Percentiles rank a stretch among this genome's conserved stretches.
These are phyloP conservation scores for Xenopus tropicalis DNA, from an alignment of 2,113 vertebrate genomes.

Conservation along the genomic window DNA sequence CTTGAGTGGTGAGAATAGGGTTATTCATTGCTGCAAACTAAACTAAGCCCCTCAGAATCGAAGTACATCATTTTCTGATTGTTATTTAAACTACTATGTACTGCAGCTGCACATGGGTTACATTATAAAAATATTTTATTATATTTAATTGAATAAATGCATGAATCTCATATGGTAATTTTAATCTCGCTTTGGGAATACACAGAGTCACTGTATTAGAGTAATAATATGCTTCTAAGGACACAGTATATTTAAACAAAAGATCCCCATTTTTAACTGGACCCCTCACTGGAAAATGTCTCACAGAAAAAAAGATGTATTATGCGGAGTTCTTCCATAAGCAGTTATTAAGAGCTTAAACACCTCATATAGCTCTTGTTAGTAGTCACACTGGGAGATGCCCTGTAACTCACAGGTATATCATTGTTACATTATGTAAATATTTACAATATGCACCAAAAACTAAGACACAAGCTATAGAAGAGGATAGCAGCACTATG, in stretches of 20 bases:
- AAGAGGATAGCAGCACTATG: too few species aligned
- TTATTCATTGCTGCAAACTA: too few species aligned
- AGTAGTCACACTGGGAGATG: neutral
- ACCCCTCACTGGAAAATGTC: too few species aligned
- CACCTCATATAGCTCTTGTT: constrained; percentile 18
- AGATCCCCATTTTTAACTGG: too few species aligned
- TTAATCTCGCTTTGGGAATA: neutral
- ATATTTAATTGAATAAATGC: constrained; percentile 19
- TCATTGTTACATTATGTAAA: too few species aligned
- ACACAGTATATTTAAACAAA: too few species aligned
- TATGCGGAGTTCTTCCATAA: constrained; percentile 4
- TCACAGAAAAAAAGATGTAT: neutral
- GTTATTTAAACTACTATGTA: neutral
- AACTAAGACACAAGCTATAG: too few species aligned
- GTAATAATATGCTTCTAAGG: neutral
- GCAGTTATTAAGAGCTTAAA: constrained; percentile 8
- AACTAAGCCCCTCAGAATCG: too few species aligned
- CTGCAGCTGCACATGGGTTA: neutral
- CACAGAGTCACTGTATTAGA: too few species aligned
- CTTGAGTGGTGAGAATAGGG: too few species aligned
- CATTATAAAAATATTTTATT: neutral
- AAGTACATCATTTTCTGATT: neutral
- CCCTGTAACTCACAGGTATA: neutral
- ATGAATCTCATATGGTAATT: neutral
- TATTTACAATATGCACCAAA: too few species aligned